A percentile compares a stretch with the other conserved stretches of the same genome.
phyloP scores from a whole-genome alignment of 1,140 invertebrate species.

The Asobara japonica region DNA sequence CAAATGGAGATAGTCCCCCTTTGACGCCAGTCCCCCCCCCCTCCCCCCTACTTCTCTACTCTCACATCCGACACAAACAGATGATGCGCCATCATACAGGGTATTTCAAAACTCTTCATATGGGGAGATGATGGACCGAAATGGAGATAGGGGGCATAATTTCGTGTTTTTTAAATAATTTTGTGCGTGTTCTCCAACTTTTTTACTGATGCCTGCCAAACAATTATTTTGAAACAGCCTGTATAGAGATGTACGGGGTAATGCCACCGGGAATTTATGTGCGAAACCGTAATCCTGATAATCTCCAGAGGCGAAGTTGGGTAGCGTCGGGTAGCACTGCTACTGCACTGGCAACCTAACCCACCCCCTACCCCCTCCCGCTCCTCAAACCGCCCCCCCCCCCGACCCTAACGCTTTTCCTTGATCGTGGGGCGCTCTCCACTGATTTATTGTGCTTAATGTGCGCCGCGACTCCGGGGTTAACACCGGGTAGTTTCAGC shows the following conservation, averaged over 20 bases:
- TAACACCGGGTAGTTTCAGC: constrained; percentile 3
- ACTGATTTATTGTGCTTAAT: constrained; percentile 16
- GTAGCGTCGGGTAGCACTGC: not conserved
- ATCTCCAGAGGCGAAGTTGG: constrained; percentile 17
- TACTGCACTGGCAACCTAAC: not conserved
- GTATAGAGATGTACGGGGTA: not conserved
- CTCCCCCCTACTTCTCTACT: not conserved
- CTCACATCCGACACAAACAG: not conserved
- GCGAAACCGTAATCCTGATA: constrained; percentile 30
- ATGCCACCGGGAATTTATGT: constrained; percentile 27
- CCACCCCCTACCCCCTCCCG: not conserved
- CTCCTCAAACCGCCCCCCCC: not conserved
- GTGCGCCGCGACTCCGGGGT: constrained; percentile 3
- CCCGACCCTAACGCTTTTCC: not conserved
- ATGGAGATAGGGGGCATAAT: too few species aligned
- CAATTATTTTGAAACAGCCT: too few species aligned
- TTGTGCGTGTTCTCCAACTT: too few species aligned
- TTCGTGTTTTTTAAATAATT: too few species aligned
- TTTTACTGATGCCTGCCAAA: too few species aligned
- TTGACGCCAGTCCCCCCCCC: not conserved
- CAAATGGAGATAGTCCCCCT: not conserved
- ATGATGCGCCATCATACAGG: not conserved
- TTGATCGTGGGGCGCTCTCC: not conserved
- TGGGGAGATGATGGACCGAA: too few species aligned
- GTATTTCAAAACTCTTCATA: too few species aligned